Evolutionary conservation across 2,113 vertebrate species (phyloP).

Genomic region (Ictalurus punctatus): DNA sequence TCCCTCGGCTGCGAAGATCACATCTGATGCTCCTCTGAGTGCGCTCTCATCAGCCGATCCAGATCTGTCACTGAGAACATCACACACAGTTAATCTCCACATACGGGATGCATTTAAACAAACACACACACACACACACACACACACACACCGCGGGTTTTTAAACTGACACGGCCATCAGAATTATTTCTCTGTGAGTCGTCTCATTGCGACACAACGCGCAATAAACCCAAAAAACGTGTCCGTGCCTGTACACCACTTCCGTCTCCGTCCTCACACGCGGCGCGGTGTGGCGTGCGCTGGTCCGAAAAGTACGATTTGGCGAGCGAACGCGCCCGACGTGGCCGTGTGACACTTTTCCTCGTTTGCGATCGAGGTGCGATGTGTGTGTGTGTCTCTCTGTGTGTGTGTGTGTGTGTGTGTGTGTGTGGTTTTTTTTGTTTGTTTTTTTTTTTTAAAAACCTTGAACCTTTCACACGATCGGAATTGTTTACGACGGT

Average conservation of each 20-base stretch:
- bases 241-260: not conserved
- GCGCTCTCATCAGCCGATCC: constrained; percentile 52
- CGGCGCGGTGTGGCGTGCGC: not conserved
- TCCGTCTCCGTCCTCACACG: not conserved
- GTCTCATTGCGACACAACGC: not conserved
- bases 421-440: no score
- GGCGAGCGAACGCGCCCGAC: no score
- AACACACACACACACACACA: constrained; percentile 1
- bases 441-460: no score
- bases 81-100: not conserved
- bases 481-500: not conserved
- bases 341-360: not conserved
- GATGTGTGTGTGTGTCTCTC: no score
- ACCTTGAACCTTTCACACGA: not conserved
- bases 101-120: not conserved
- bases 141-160: not conserved
- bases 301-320: not conserved
- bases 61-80: constrained; percentile 37
- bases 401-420: no score
- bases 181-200: not conserved
- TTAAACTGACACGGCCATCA: not conserved
- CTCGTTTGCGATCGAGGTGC: not conserved
- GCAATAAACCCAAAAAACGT: not conserved
- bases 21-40: constrained; percentile 56
- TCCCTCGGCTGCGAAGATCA: constrained; percentile 61